These are phyloP conservation scores for Pachyramphus minor DNA, from an alignment of 2,113 vertebrate genomes.

Conservation along the genomic window DNA sequence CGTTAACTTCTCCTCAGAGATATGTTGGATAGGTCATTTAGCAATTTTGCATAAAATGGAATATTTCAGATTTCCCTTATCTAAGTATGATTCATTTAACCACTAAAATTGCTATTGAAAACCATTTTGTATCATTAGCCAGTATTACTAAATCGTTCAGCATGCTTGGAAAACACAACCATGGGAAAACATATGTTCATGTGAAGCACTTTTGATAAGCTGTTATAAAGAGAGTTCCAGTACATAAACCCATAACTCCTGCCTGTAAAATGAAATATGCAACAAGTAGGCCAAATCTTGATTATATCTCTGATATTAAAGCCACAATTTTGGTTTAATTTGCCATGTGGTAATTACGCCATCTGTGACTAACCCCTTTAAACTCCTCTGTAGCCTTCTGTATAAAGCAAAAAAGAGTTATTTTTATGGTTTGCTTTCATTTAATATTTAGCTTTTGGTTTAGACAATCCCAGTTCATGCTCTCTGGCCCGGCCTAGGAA, in stretches of 20 bases:
- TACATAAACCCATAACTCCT: slow-evolving; percentile 37
- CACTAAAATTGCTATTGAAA: slow-evolving; percentile 67
- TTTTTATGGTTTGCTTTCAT: background rate
- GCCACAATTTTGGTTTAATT: background rate
- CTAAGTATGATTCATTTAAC: slow-evolving; percentile 67
- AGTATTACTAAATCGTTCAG: slow-evolving; percentile 60
- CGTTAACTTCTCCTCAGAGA: slow-evolving; percentile 65
- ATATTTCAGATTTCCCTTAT: slow-evolving; percentile 60
- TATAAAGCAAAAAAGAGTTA: background rate
- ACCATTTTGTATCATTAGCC: slow-evolving; percentile 69
- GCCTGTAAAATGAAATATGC: slow-evolving; percentile 19
- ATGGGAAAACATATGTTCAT: slow-evolving; percentile 66
- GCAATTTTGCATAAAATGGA: slow-evolving; percentile 57
- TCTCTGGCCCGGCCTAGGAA: background rate
- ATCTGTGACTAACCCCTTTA: background rate
- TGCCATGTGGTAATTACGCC: background rate
- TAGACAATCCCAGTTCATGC: background rate
- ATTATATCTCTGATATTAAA: background rate
- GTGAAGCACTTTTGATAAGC: slow-evolving; percentile 55
- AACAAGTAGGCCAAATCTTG: slow-evolving; percentile 40
- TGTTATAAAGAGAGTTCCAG: slow-evolving; percentile 55
- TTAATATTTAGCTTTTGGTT: background rate
- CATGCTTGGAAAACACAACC: slow-evolving; percentile 55
- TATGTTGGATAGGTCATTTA: slow-evolving; percentile 59
- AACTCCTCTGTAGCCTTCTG: background rate